Conservation (phyloP, 2,113 vertebrate species). For the human (Homo sapiens) region DNA sequence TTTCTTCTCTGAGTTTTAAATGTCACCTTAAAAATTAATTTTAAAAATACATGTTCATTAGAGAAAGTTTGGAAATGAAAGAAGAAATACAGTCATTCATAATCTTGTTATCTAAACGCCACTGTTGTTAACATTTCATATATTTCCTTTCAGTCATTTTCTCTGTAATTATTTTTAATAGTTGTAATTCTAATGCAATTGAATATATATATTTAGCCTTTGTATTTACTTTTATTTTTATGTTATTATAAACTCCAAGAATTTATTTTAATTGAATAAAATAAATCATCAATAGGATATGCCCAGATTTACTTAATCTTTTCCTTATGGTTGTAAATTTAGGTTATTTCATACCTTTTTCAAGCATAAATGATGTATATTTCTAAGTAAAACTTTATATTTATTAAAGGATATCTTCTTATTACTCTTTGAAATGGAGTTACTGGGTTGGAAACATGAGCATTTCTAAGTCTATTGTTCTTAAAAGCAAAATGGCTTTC, state of each 20-base stretch:
- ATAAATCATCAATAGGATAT: constrained; percentile 1
- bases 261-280: constrained; percentile 17
- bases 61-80: constrained; percentile 29
- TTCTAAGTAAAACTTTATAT: constrained; percentile 1
- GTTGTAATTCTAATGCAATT: constrained; percentile 25
- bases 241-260: not conserved
- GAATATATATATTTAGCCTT: not conserved
- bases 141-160: constrained; percentile 31
- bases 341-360: not conserved
- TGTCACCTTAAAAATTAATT: constrained; percentile 26
- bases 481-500: not conserved
- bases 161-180: constrained; percentile 46
- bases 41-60: not conserved
- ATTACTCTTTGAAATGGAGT: not conserved
- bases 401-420: constrained; percentile 19
- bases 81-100: not conserved
- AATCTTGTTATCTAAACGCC: constrained; percentile 22
- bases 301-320: not conserved
- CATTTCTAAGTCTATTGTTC: not conserved
- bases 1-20: constrained; percentile 4
- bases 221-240: constrained; percentile 16
- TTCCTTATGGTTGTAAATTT: constrained; percentile 7
- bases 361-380: not conserved
- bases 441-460: not conserved
- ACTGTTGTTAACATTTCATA: constrained; percentile 15